Conservation (phyloP, 2,888 invertebrate genomes). For the Abrostola triplasia region DNA sequence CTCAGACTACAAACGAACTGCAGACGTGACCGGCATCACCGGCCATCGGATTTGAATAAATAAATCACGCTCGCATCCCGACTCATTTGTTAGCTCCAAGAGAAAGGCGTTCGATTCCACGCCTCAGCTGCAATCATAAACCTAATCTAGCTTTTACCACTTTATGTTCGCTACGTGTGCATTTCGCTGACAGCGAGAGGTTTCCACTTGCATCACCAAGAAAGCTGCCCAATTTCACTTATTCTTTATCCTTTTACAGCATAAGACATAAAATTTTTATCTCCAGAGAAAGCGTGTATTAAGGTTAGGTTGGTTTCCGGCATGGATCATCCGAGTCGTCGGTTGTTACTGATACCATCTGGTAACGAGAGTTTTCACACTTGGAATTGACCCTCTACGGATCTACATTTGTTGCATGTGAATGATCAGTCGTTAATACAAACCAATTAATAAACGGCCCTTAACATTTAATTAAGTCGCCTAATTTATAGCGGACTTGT, state of each 20-base stretch:
- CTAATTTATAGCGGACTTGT: slow-evolving; percentile 50
- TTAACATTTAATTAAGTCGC: slow-evolving; percentile 51
- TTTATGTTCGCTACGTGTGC: slow-evolving; percentile 68
- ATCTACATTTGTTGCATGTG: slow-evolving; percentile 22
- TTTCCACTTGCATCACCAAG: slow-evolving; percentile 44
- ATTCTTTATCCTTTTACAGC: slow-evolving; percentile 68
- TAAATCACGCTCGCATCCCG: slow-evolving; percentile 78
- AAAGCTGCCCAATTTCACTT: slow-evolving; percentile 60
- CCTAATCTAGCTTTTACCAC: slow-evolving; percentile 77
- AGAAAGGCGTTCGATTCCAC: slow-evolving; percentile 83
- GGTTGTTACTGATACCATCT: slow-evolving; percentile 61
- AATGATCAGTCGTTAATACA: slow-evolving; percentile 56
- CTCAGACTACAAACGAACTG: slow-evolving; percentile 68
- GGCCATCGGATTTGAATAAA: slow-evolving; percentile 82
- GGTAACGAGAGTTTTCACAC: slow-evolving; percentile 63
- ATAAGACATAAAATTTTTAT: slow-evolving; percentile 70
- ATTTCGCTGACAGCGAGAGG: slow-evolving; percentile 59
- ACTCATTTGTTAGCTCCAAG: slow-evolving; percentile 80
- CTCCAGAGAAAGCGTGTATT: slow-evolving; percentile 74
- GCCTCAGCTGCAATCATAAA: slow-evolving; percentile 73
- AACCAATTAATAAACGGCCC: slow-evolving; percentile 55
- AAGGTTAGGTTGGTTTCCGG: slow-evolving; percentile 61
- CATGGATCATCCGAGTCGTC: slow-evolving; percentile 61
- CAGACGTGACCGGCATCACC: slow-evolving; percentile 78
- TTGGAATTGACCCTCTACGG: slow-evolving; percentile 23